Conservation (phyloP, 2,797 vertebrate genomes). For the Chelon labrosus region DNA sequence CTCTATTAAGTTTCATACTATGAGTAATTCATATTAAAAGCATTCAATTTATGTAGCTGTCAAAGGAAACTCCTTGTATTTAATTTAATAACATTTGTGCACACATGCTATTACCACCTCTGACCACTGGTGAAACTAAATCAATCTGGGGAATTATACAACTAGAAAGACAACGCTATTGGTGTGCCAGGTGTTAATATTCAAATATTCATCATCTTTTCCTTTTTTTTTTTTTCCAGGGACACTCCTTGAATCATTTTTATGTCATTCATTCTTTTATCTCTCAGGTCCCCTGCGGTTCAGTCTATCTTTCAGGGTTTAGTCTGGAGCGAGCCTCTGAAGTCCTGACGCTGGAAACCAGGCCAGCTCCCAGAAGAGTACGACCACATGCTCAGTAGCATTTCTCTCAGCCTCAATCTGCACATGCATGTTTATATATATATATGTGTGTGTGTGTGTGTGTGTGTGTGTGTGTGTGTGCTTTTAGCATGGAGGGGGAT, state of each 20-base stretch:
- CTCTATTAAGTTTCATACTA: too few relatives aligned
- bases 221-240: background rate
- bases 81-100: too few relatives aligned
- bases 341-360: constrained; percentile 60
- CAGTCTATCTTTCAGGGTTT: constrained; percentile 26
- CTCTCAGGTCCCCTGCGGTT: constrained; percentile 1
- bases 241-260: constrained; percentile 9
- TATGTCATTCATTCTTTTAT: constrained; percentile 22
- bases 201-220: background rate
- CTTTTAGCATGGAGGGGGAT: constrained; percentile 20
- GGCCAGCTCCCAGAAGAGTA: constrained; percentile 76
- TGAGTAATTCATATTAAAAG: too few relatives aligned
- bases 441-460: constrained; percentile 17
- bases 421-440: constrained; percentile 22
- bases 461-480: constrained; percentile 14
- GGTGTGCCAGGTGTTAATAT: background rate
- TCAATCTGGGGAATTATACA: background rate
- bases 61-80: too few relatives aligned
- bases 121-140: background rate
- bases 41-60: too few relatives aligned
- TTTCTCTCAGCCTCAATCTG: constrained; percentile 45
- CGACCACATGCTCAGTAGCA: constrained; percentile 21
- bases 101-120: too few relatives aligned
- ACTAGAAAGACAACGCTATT: background rate
- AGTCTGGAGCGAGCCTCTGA: constrained; percentile 37